A percentile compares a stretch with the other conserved stretches of the same genome.
phyloP scores from a whole-genome alignment of 2,797 vertebrate genomes.

The Falco columbarius region DNA sequence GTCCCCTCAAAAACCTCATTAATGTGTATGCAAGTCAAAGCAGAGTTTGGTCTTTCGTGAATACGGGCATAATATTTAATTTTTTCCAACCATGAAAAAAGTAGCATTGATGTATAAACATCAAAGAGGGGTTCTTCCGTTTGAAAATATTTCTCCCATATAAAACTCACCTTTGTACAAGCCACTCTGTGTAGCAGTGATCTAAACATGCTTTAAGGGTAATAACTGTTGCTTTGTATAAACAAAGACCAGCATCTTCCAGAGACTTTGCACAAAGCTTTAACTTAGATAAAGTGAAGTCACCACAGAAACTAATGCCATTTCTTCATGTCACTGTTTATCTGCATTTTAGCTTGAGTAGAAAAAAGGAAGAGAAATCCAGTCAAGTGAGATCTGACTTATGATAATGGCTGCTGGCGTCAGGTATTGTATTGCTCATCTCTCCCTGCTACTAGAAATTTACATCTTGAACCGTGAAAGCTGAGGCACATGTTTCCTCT shows the following conservation, averaged over 20 bases:
- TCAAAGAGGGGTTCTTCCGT: not conserved
- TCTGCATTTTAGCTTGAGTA: not conserved
- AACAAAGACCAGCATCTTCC: not conserved
- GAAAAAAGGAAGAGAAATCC: not conserved
- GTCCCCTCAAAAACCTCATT: not conserved
- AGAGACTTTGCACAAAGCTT: not conserved
- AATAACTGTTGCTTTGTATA: not conserved
- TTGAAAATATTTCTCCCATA: not conserved
- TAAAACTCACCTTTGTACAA: not conserved
- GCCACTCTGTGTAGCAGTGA: not conserved
- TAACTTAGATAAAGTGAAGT: not conserved
- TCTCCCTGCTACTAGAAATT: not conserved
- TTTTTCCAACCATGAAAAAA: not conserved
- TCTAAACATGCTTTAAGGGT: not conserved
- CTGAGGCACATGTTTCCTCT: not conserved
- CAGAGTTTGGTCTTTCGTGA: not conserved
- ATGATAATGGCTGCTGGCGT: not conserved
- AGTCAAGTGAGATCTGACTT: not conserved
- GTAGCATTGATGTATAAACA: not conserved
- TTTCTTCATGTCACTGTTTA: not conserved
- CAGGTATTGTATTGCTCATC: not conserved
- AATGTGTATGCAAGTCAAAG: not conserved
- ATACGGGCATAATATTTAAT: not conserved
- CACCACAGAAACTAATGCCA: not conserved
- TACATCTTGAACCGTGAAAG: not conserved